Percentiles rank a stretch among this genome's conserved stretches.
These are phyloP conservation scores for Heliconius hewitsoni DNA, from an alignment of 1,140 invertebrate species.

Conservation along the genomic window DNA sequence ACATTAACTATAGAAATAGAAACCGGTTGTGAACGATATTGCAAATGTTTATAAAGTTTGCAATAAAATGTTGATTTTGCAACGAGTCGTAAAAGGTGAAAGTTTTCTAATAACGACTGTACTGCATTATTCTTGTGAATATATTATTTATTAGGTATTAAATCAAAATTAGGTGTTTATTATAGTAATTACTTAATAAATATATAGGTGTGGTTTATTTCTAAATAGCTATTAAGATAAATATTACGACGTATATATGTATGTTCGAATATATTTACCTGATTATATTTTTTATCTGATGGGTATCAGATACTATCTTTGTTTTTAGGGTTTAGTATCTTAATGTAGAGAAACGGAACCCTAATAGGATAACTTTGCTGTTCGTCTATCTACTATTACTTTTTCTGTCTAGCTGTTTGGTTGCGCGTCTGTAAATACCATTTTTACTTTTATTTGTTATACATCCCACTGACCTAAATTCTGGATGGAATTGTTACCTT, in stretches of 20 bases:
- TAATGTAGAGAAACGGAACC: too few relatives aligned
- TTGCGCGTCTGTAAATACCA: too few relatives aligned
- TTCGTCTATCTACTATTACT: too few relatives aligned
- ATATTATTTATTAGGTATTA: not conserved
- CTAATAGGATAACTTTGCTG: too few relatives aligned
- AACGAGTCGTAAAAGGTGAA: slow-evolving; percentile 1
- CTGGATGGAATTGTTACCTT: too few relatives aligned
- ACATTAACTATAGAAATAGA: slow-evolving; percentile 3
- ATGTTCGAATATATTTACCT: too few relatives aligned
- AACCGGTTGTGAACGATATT: slow-evolving; percentile 14
- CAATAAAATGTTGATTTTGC: slow-evolving; percentile 5
- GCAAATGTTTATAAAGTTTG: not conserved
- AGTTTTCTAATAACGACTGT: not conserved
- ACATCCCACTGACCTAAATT: too few relatives aligned
- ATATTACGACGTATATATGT: not conserved
- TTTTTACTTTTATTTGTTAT: too few relatives aligned
- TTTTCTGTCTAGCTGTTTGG: too few relatives aligned
- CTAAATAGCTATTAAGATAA: not conserved
- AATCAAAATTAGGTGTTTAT: not conserved
- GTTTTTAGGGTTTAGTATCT: too few relatives aligned
- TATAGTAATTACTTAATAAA: not conserved
- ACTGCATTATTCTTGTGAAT: not conserved
- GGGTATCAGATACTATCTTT: too few relatives aligned
- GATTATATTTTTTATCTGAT: too few relatives aligned
- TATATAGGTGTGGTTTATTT: not conserved